Conservation (phyloP, 2,888 invertebrate genomes). For the Taphrorychus bicolor region DNA sequence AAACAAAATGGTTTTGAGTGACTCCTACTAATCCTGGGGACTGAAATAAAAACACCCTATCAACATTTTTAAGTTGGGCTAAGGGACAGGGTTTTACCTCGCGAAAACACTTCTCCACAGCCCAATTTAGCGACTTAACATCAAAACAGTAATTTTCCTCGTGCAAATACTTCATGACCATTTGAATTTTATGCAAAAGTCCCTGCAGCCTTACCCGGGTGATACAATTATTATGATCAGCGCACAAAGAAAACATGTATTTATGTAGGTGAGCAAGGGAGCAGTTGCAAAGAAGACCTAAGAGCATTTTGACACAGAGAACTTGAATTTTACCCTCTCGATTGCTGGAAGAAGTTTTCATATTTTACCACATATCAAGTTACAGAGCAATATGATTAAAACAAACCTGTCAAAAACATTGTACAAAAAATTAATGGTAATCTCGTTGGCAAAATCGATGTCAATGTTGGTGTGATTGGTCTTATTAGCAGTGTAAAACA, state of each 20-base stretch:
- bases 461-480: constrained; percentile 68
- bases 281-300: constrained; percentile 72
- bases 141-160: constrained; percentile 67
- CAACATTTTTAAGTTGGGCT: not conserved
- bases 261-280: constrained; percentile 69
- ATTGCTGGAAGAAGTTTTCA: constrained; percentile 60
- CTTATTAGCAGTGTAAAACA: constrained; percentile 76
- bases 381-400: constrained; percentile 12
- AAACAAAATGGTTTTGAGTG: constrained; percentile 69
- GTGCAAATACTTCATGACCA: constrained; percentile 68
- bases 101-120: constrained; percentile 76
- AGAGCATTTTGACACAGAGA: constrained; percentile 71
- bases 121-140: constrained; percentile 67
- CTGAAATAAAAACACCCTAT: constrained; percentile 47
- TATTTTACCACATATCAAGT: not conserved
- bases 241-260: constrained; percentile 73
- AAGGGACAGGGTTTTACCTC: constrained; percentile 62
- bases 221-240: constrained; percentile 79
- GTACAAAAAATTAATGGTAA: constrained; percentile 70
- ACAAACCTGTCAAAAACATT: constrained; percentile 73
- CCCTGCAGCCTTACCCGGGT: constrained; percentile 69
- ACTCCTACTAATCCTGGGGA: constrained; percentile 75
- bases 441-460: constrained; percentile 69
- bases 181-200: constrained; percentile 69
- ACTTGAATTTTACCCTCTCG: constrained; percentile 70